Base-by-base conservation (phyloP, 2,113 vertebrate genomes). In the Fregata magnificens region DNA sequence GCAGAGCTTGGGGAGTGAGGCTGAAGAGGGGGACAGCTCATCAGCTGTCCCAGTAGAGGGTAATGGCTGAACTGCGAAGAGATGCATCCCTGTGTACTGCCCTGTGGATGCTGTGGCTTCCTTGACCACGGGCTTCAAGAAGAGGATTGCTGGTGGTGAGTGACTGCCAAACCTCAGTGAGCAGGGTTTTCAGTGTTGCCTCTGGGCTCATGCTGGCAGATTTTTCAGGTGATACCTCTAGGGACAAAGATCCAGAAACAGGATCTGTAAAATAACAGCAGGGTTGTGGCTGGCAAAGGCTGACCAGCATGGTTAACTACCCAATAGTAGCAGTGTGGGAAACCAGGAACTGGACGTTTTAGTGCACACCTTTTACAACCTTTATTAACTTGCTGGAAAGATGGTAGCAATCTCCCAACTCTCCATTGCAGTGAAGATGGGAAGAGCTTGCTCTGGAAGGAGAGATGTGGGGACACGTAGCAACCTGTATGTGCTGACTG, bases 61-160 rank as follows among this genome's bases (percentile, higher is more conserved):
- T 26, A 25, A 40, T 6, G 24, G 49, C 21, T 34, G 40, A 36
- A 31, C 11, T 0, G 0, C 7, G 7, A 44, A 53, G 40, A 82
- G 78, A 16, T 16, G 1, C 24, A 44, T 36, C 84, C 22, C 26
- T 66, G 28, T 2, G 10, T 58, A 19, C 26, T 3, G 3, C 45
- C 28, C 53, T 53, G 40, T 3, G 3, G 11, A 3, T 88, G 16
- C 71, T n/a, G 29, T 55, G 79, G 9, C 44, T 88, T 73, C 32
- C 44, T 93, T 40, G 10, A n/a, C 7, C 61, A 5, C 18, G 62
- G 62, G 29, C 56, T 71, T 62, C 14, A 11, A n/a, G 52, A 44
- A 44, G 58, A 77, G 52, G 36, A 24, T 38, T 65, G 1, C 26
- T 55, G 44, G 40, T 15, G 45, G n/a, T 19, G 13, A 13, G 9